Conservation (phyloP, 2,888 invertebrate genomes). For the Catocala sponsa region DNA sequence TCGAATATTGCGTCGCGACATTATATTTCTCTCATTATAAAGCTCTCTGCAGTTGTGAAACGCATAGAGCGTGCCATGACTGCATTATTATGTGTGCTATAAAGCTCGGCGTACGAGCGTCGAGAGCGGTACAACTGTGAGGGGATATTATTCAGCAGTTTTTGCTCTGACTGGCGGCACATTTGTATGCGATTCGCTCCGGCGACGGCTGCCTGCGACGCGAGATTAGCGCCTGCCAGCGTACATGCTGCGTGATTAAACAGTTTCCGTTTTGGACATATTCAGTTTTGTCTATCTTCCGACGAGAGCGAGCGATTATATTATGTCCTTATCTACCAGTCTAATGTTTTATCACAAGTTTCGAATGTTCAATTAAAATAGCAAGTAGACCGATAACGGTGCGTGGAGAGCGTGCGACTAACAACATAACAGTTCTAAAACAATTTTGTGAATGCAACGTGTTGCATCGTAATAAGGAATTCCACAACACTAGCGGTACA, state of each 20-base stretch:
- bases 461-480: constrained; percentile 75
- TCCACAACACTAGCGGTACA: constrained; percentile 71
- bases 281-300: constrained; percentile 57
- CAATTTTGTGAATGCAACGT: constrained; percentile 69
- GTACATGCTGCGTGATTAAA: constrained; percentile 78
- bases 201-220: constrained; percentile 74
- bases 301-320: neutral
- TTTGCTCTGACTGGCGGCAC: constrained; percentile 74
- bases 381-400: constrained; percentile 52
- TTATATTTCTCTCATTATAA: constrained; percentile 35
- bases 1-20: constrained; percentile 35
- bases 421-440: constrained; percentile 57
- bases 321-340: neutral
- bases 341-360: constrained; percentile 4
- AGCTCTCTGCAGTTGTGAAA: constrained; percentile 63
- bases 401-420: constrained; percentile 52
- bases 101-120: constrained; percentile 60
- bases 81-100: constrained; percentile 75
- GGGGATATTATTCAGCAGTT: constrained; percentile 83
- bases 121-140: constrained; percentile 65
- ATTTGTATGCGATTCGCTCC: constrained; percentile 85
- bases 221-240: constrained; percentile 78
- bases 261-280: constrained; percentile 73
- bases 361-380: constrained; percentile 27
- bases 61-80: constrained; percentile 70